These are phyloP conservation scores for Calidris pygmaea DNA, from an alignment of 2,113 vertebrate species.

Conservation along the genomic window DNA sequence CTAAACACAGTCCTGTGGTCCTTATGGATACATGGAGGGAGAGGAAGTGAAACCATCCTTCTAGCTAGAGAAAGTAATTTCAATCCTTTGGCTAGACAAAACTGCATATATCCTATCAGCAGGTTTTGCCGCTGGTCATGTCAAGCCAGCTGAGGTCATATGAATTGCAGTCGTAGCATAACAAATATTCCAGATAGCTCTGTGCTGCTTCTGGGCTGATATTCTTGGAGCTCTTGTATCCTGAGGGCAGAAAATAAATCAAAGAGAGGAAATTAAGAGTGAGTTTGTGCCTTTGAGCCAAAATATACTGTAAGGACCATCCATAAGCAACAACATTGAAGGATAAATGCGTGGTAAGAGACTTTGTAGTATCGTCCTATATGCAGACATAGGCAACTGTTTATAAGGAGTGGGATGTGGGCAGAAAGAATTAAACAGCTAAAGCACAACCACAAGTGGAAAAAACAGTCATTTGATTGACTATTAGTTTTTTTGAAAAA, in stretches of 20 bases:
- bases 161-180: not conserved
- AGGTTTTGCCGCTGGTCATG: not conserved
- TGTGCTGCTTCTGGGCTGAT: not conserved
- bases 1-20: not conserved
- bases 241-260: not conserved
- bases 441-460: not conserved
- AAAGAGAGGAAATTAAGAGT: constrained; percentile 8
- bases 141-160: not conserved
- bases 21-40: not conserved
- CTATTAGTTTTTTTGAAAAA: not conserved
- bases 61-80: not conserved
- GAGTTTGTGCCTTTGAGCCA: not conserved
- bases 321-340: not conserved
- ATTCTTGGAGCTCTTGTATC: not conserved
- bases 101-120: not conserved
- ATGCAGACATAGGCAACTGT: not conserved
- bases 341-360: not conserved
- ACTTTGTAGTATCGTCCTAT: not conserved
- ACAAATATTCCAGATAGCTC: not conserved
- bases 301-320: not conserved
- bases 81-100: not conserved
- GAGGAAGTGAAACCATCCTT: not conserved
- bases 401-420: not conserved
- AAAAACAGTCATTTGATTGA: not conserved
- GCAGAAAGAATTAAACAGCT: constrained; percentile 7